Base-by-base conservation (phyloP, 2,888 invertebrate species). In the Drosophila leonis region DNA sequence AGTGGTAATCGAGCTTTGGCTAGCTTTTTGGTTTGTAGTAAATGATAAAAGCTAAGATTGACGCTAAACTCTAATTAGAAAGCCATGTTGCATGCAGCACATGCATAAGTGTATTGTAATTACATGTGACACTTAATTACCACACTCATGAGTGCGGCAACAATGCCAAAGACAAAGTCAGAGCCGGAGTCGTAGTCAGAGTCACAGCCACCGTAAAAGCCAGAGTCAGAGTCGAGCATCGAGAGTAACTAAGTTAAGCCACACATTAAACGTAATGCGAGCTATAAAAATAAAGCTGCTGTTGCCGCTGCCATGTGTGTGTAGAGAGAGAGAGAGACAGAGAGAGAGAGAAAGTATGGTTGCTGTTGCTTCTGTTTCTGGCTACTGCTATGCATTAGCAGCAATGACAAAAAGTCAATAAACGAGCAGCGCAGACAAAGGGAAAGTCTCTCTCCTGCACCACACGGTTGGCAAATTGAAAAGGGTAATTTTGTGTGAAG, bases 401-500 rank as follows among this genome's bases (percentile, higher is more conserved):
- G 76, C 88, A 84, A 88, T 87, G 84, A 88, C 84, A 88, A 85
- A 84, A 88, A 84, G 88, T 88, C 84, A 84, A 84, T 84, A 88
- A 84, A 84, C 82, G 84, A 78, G 70, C 67, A 59, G 54, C 35
- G 61, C 59, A 59, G 73, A 52, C 54, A 65, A 44, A 51, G 35
- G 54, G 54, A 63, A 39, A 52, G 57, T 29, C 54, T 7, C 55
- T 52, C 51, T 62, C 56, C 65, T 44, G 56, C 71, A 57, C 13
- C 65, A 46, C 59, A 65, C 42, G 72, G 75, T 61, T 70, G 70
- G 84, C 82, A 90, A 90, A 90, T 90, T 90, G 90, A 90, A 90
- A 90, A 88, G 90, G 90, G 90, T 90, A 90, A 90, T 90, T 90
- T 90, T 86, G 90, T 90, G 90, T 88, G 88, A 90, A 89, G 90